Base-by-base conservation (phyloP, 1,140 invertebrate genomes). In the Drosophila kepulauana region DNA sequence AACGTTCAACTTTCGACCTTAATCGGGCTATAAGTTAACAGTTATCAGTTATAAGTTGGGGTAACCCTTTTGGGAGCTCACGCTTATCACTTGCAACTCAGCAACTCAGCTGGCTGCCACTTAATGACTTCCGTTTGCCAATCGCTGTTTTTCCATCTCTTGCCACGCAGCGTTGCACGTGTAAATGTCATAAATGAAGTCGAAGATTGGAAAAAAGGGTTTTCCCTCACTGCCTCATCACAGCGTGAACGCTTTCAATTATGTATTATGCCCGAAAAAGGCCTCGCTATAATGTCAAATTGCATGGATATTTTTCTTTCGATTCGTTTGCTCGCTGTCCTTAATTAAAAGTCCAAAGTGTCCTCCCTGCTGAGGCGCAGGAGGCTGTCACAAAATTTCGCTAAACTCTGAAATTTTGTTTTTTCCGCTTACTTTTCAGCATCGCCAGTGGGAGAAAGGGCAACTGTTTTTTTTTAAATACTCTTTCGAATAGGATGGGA, bases 311-410 rank as follows among this genome's bases (percentile, higher is more conserved):
- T 63, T 70, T 80, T 76, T 70, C 63, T 71, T 28, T 63, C 15
- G 20, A 49, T 30, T 52, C 61, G 1, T 54, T 52, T 35, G 38
- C 35, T 65, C 3, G 35, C 35, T 46, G 51, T 38, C 38, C 57
- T 78, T 81, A 78, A 86, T 86, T 86, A 86, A 85, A 86, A 86
- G 61, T 85, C 52, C 48, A 72, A 66, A 67, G 64, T 75, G 69
- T 68, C 52, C 62, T 46, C 4, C 71, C 43, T 30, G 57, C 54
- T 48, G 61, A 5, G 64, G 35, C 46, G 43, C 13, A 48, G 15
- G 15, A 48, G 46, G 15, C 59, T 81, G 66, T 35, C 51, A 74
- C 46, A 71, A 75, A 64, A 67, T 85, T 57, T 57, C 0, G 33
- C 5, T 13, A 51, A 54, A 61, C 13, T 56, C 8, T 43, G 16